These are phyloP conservation scores for Ectemnius continuus DNA, from an alignment of 2,888 invertebrate genomes.

Conservation along the genomic window DNA sequence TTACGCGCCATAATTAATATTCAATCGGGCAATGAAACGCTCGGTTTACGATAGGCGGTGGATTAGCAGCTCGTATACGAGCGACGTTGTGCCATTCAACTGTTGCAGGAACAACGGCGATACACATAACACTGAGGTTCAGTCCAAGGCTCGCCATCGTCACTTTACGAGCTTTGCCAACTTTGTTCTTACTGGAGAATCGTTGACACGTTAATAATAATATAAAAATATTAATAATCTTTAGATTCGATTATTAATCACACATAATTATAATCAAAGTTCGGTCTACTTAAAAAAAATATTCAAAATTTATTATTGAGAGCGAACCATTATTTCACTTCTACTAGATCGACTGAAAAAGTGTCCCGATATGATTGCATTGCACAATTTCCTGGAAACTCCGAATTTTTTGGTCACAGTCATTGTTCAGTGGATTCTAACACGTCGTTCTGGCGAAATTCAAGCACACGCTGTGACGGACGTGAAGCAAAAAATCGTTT, in stretches of 20 bases:
- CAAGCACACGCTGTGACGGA: background rate
- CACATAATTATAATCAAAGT: no score
- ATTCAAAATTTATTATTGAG: no score
- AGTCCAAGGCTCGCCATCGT: slow-evolving; percentile 57
- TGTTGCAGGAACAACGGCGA: slow-evolving; percentile 2
- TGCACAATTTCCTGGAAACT: no score
- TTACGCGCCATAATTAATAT: slow-evolving; percentile 63
- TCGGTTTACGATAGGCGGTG: slow-evolving; percentile 56
- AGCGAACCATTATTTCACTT: no score
- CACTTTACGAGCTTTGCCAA: slow-evolving; percentile 68
- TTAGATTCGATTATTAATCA: no score
- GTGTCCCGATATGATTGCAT: no score
- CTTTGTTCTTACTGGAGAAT: slow-evolving; percentile 67
- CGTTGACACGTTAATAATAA: slow-evolving; percentile 24
- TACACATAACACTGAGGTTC: slow-evolving; percentile 42
- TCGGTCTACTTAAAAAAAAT: no score
- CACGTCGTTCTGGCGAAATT: no score
- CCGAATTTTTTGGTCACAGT: no score
- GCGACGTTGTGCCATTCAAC: slow-evolving; percentile 52
- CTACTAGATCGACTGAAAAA: no score
- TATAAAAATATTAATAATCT: no score
- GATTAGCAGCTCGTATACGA: slow-evolving; percentile 52
- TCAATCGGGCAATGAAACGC: slow-evolving; percentile 62
- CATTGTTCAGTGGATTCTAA: no score
- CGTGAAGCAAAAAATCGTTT: background rate